Base-by-base conservation (phyloP, 2,113 vertebrate species). In the Felis catus region DNA sequence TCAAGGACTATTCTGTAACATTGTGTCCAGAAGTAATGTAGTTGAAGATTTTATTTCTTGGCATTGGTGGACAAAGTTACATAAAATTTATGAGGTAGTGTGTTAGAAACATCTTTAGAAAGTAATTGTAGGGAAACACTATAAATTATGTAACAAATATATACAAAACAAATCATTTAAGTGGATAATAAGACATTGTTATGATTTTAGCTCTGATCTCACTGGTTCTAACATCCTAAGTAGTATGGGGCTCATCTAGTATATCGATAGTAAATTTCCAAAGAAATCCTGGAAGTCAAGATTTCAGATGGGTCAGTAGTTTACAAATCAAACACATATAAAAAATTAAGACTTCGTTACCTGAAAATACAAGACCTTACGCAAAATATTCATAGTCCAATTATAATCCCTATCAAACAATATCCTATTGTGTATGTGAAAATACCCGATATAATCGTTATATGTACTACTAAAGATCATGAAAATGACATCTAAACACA, bases 71-170 rank as follows among this genome's bases (percentile, higher is more conserved):
- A 65, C 27, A 39, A 96, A 68, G 29, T 70, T 71, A 23, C 29
- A 65, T 74, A 66, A 85, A 88, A 95, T 93, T 89, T 97, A 95
- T 95, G 91, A 86, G 6, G 4, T 21, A 48, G 5, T 93, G 10
- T 82, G 45, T 88, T 88, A 70, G 61, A 95, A 96, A 93, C n/a
- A 70, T 61, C 25, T 93, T 95, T 95, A 51, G 97, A 97, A 89
- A 78, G 16, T 33, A 74, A 74, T 89, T 93, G n/a, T 81, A 83
- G 4, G 29, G 70, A 93, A 89, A 71, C 25, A 90, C 27, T 74
- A 80, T n/a, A 61, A 29, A 74, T 86, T 14, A 68, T 74, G 25
- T 78, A 94, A 93, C 66, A 93, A 86, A 63, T 89, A 36, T 33
- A 81, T 45, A 68, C 2, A 94, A 85, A 95, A 55, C 31, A 78